Base-by-base conservation (phyloP, 2,113 vertebrate genomes). In the Noturus placidus region DNA sequence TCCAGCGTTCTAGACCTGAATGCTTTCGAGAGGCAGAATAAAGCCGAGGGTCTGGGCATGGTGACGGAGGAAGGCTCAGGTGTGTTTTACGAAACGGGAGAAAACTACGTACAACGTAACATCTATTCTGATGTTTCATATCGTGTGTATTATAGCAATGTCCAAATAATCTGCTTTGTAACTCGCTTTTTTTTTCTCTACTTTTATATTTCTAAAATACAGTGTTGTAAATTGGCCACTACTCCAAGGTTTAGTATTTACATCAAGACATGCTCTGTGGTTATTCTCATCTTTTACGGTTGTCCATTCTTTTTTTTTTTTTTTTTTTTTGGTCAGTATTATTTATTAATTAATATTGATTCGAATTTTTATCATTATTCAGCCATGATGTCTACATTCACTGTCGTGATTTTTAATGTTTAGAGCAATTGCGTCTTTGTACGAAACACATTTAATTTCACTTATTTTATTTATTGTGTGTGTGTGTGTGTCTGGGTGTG, bases 31-130 rank as follows among this genome's bases (percentile, higher is more conserved):
- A 94, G 98, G 77, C 98, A 99, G 91, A 99, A 99, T 94, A 99
- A 99, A 95, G 98, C 97, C 8, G 98, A 99, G 92, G 98, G 98
- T 61, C 96, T 99, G 86, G 98, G 98, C 11, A 99, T 99, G 98
- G 97, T 99, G 91, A 99, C 97, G 2, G 98, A 99, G 90, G 98
- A 99, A 91, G 98, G 98, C 90, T 99, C 98, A 96, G 97, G 97
- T 99, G 96, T 87, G 77, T 83, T 54, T 46, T 33, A 9, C 17
- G 0, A 33, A 59, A 38, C 30, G 1, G 14, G 35, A 25, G 56
- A 25, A n/a, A 87, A 19, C 46, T 70, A 88, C 8, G 4, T 74
- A 22, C 38, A 52, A 15, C 1, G 13, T 6, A 46, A 2, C 42
- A n/a, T 52, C 42, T 77, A 15, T 84, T 46, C 2, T 35, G 27